Evolutionary conservation across 2,113 vertebrate genomes (phyloP), one percentile per base, ranked within the genome.

Genomic region (Numida meleagris): DNA sequence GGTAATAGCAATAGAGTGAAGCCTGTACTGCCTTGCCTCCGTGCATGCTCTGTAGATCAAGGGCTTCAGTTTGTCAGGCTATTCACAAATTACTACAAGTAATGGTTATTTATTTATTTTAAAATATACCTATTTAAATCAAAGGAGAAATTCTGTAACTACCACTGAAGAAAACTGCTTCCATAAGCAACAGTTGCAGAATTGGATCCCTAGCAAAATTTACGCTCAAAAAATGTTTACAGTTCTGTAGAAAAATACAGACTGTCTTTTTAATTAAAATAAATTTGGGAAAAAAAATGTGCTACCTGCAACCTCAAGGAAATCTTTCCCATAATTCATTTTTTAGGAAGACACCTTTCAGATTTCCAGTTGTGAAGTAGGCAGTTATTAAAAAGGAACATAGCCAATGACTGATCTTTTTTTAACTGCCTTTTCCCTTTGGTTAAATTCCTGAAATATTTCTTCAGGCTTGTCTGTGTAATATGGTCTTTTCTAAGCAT

Each of bases 401-500:
- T 83, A 92, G 34, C n/a, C 50, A 61, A 87, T 16, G 40, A 73
- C 24, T 70, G 40, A 67, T 62, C 7, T 76, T 76, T 50, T 76
- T 96, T 82, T 77, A 72, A 68, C 65, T 80, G 68, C 51, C 66
- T 87, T 90, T 87, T 72, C 18, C 40, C 34, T 78, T 86, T 89
- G 45, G 6, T 83, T 94, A 91, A 78, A 62, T 73, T 66, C 42
- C 70, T 89, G 73, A 94, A 93, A 82, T 96, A 89, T 86, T 95
- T 93, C 90, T 94, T 92, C 38, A 76, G 80, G 85, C 20, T 78
- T 70, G 9, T 71, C 29, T 79, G 13, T 62, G 24, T 42, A 83
- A 53, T 55, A 53, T 53, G 66, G 80, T 86, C 68, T 77, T 70
- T 61, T 79, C 18, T 78, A 90, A 96, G 42, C 38, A 12, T 77